Percentiles rank a stretch among this genome's conserved stretches.
Evolutionary conservation across 1,140 invertebrate genomes (phyloP).

Genomic region (Phocides pigmalion): DNA sequence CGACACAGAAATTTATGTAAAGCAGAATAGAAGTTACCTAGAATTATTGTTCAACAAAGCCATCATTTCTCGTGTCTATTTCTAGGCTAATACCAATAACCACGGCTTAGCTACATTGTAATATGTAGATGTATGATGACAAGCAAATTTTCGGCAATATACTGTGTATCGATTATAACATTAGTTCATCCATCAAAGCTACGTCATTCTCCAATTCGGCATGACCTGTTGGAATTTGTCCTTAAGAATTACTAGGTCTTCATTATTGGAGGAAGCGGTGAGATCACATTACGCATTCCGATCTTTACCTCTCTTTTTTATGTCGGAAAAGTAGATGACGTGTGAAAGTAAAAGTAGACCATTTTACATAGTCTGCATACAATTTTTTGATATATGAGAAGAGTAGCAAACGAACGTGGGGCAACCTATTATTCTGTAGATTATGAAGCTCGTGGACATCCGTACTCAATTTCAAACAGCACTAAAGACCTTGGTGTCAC

Average conservation of each 20-base stretch:
- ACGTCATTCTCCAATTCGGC: not conserved
- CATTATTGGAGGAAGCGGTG: not conserved
- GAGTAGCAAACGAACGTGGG: no score
- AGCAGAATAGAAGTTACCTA: no score
- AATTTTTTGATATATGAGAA: no score
- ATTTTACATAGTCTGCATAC: no score
- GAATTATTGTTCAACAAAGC: not conserved
- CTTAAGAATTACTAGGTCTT: not conserved
- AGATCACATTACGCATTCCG: not conserved
- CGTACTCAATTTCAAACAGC: no score
- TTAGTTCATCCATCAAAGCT: slow-evolving; percentile 21
- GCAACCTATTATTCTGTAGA: no score
- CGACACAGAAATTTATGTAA: no score
- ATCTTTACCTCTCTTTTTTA: no score
- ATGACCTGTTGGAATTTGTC: not conserved
- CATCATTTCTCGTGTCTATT: slow-evolving; percentile 5
- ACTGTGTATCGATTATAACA: slow-evolving; percentile 13
- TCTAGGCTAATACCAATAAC: not conserved
- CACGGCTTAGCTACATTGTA: not conserved
- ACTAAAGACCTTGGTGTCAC: no score
- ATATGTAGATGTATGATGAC: slow-evolving; percentile 16
- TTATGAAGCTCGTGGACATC: no score
- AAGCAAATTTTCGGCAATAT: slow-evolving; percentile 26
- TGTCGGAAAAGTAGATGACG: no score
- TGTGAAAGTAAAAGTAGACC: no score